Evolutionary conservation across 2,888 invertebrate species (phyloP), one percentile per base, ranked within the genome.

Genomic region (Nasonovia ribisnigri): DNA sequence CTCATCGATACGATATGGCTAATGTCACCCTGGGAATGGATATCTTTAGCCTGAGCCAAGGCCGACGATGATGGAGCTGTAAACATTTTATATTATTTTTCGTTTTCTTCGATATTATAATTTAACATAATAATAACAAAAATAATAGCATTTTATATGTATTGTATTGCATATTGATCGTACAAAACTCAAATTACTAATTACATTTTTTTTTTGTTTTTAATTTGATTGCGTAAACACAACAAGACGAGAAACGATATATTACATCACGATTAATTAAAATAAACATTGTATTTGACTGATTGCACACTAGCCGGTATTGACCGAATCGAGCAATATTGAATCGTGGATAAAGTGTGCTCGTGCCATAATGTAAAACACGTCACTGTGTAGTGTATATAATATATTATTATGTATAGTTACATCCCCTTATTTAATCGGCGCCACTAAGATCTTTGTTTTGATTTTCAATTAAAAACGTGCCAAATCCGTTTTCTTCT

Each of bases 41-140:
- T 91, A 91, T 91, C 91, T 84, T 91, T 91, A 91, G 91, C 84
- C 54, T 29, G 6, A 84, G 54, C 54, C 91, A 91, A 91, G 91
- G 91, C 43, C 91, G 91, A 77, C 5, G 48, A 46, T n/a, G 57
- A 90, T 48, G 67, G 67, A 90, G 24, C 11, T 26, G 67, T 90
- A 48, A 90, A 67, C 20, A 90, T 67, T 67, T 67, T 48, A n/a
- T 88, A 77, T 77, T 88, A 42, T 88, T 90, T 46, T 24, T 24
- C 67, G 67, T 77, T 42, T 77, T 8, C 36, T 36, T 36, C 77
- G 3, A 36, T 57, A 36, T 29, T 77, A 77, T 42, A 36, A 77
- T 77, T 36, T 42, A 36, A 36, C 77, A 77, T 77, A 77, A 77
- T 77, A 77, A 77, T 36, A 77, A 77, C 77, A 36, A 77, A 77